Conservation (phyloP, 2,113 vertebrate species). For the Pycnonotus jocosus region DNA sequence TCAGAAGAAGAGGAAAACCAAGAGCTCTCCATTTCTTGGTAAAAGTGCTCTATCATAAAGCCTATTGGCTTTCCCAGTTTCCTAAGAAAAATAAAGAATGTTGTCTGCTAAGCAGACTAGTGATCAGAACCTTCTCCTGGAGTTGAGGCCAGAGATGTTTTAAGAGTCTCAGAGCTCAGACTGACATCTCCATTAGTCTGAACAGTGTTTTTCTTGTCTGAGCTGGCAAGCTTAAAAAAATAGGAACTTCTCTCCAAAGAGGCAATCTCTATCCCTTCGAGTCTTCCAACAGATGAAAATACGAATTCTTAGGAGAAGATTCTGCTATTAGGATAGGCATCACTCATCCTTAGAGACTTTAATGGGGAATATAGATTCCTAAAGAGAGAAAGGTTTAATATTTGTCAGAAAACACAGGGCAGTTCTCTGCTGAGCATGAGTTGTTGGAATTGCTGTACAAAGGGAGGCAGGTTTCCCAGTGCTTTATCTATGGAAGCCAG, state of each 20-base stretch:
- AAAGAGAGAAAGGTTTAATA: not conserved
- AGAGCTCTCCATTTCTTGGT: not conserved
- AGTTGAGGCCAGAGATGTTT: not conserved
- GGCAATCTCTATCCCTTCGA: not conserved
- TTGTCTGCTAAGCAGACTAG: not conserved
- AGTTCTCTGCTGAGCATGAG: not conserved
- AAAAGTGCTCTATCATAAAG: not conserved
- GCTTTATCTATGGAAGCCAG: not conserved
- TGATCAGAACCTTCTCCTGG: not conserved
- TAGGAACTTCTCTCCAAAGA: fast-evolving
- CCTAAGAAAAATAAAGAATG: not conserved
- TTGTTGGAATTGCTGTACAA: not conserved
- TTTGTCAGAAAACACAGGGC: not conserved
- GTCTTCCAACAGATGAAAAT: not conserved
- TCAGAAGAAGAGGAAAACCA: not conserved
- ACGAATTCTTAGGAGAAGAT: not conserved
- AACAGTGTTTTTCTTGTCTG: not conserved
- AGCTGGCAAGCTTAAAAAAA: not conserved
- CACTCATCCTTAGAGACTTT: not conserved
- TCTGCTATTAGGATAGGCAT: not conserved
- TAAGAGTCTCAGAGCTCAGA: not conserved
- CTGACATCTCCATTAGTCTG: not conserved
- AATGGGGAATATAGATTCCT: not conserved
- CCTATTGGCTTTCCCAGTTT: not conserved
- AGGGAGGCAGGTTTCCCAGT: not conserved